Percentiles rank a stretch among this genome's conserved stretches.
These are phyloP conservation scores for Varanus komodoensis DNA, from an alignment of 2,113 vertebrate species.

Conservation along the genomic window DNA sequence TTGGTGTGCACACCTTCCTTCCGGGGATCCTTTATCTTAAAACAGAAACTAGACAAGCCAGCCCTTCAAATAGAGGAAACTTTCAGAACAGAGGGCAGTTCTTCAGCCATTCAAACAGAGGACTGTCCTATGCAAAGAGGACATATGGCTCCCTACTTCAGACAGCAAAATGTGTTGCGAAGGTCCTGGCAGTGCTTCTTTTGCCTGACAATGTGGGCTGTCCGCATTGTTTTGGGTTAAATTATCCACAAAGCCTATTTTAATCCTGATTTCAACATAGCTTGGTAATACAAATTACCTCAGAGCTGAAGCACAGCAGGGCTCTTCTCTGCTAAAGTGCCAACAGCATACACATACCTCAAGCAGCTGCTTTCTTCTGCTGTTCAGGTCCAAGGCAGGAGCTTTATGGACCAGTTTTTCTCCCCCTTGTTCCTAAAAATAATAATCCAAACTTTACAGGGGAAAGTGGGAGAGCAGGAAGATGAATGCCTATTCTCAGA, in stretches of 20 bases:
- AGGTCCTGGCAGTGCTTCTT: not conserved
- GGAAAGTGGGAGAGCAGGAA: slow-evolving; percentile 28
- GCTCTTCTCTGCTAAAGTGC: slow-evolving; percentile 39
- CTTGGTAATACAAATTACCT: slow-evolving; percentile 48
- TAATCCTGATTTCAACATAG: slow-evolving; percentile 40
- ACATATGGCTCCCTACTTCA: too few species aligned
- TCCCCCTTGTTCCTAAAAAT: not conserved
- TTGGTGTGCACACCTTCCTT: too few species aligned
- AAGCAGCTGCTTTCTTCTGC: slow-evolving; percentile 31
- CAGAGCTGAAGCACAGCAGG: slow-evolving; percentile 48
- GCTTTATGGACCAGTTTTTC: slow-evolving; percentile 31
- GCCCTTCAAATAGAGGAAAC: too few species aligned
- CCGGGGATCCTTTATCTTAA: too few species aligned
- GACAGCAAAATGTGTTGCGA: too few species aligned
- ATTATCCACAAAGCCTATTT: slow-evolving; percentile 37
- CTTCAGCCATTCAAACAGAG: too few species aligned
- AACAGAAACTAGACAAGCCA: too few species aligned
- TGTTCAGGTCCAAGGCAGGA: slow-evolving; percentile 6
- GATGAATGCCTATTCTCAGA: slow-evolving; percentile 23
- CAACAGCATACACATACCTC: slow-evolving; percentile 47
- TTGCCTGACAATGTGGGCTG: slow-evolving; percentile 21
- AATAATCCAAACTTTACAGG: slow-evolving; percentile 14
- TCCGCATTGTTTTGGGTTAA: slow-evolving; percentile 41
- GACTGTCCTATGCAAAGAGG: too few species aligned
- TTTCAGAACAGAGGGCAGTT: too few species aligned